phyloP scores from a whole-genome alignment of 2,888 invertebrate species.

The Lepidocyrtinus sp. region DNA sequence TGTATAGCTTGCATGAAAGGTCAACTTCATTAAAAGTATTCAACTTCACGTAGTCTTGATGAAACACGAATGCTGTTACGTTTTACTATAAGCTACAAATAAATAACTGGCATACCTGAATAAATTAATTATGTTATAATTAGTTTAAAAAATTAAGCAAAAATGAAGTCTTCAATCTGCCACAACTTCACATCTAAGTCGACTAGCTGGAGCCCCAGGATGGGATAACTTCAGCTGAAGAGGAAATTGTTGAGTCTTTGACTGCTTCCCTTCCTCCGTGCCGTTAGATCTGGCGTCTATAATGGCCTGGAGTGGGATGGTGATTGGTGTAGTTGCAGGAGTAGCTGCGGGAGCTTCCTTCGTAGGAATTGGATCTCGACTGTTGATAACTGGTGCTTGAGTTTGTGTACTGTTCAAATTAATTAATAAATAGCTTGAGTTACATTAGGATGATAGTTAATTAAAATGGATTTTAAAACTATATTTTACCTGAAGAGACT shows the following conservation, averaged over 20 bases:
- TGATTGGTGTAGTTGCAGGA: not conserved
- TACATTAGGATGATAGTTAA: too few species aligned
- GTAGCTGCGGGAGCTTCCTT: constrained; percentile 1
- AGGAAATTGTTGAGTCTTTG: constrained; percentile 16
- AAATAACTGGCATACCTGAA: too few species aligned
- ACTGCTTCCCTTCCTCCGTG: constrained; percentile 12
- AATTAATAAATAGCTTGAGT: too few species aligned
- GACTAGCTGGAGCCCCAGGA: constrained; percentile 49
- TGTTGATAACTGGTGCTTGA: constrained; percentile 26
- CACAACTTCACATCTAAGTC: constrained; percentile 47
- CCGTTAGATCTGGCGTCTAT: constrained; percentile 28
- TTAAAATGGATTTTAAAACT: not conserved
- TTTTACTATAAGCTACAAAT: too few species aligned
- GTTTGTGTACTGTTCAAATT: not conserved
- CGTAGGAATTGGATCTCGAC: constrained; percentile 33
- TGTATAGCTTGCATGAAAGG: too few species aligned
- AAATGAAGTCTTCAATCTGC: not conserved
- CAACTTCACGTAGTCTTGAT: too few species aligned
- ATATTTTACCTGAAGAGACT: constrained; percentile 37
- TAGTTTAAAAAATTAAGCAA: not conserved
- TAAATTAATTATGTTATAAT: too few species aligned
- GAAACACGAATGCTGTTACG: too few species aligned
- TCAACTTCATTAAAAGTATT: too few species aligned
- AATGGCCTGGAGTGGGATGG: not conserved
- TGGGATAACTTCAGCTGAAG: constrained; percentile 25